A percentile compares a stretch with the other conserved stretches of the same genome.
Evolutionary conservation across 2,797 vertebrate genomes (phyloP).

Genomic region (Hippoglossus hippoglossus): DNA sequence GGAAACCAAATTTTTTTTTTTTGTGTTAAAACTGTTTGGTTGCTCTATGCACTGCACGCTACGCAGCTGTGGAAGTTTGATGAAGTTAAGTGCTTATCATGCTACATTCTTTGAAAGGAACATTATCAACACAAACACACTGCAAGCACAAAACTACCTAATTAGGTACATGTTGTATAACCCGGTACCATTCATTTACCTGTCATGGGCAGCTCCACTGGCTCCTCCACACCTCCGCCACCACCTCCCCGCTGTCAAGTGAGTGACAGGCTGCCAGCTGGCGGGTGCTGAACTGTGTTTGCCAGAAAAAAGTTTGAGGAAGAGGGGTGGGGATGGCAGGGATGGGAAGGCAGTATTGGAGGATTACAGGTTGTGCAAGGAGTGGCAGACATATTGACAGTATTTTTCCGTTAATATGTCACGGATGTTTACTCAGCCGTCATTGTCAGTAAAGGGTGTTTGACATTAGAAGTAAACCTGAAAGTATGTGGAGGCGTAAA

Average conservation of each 20-base stretch:
- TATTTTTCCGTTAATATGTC: conserved; percentile 43
- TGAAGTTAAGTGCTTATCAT: conserved; percentile 48
- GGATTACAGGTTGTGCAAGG: conserved; percentile 44
- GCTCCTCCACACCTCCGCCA: conserved; percentile 32
- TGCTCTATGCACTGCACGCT: neutral
- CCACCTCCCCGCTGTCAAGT: conserved; percentile 52
- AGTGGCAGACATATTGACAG: conserved; percentile 43
- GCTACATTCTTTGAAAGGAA: conserved; percentile 30
- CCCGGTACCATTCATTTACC: conserved; percentile 66
- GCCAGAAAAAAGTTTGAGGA: conserved; percentile 51
- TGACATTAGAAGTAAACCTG: conserved; percentile 27
- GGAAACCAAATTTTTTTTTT: neutral
- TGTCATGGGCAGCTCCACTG: conserved; percentile 52
- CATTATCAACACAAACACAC: conserved; percentile 41
- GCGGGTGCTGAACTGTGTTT: conserved; percentile 53
- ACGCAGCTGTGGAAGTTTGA: conserved; percentile 9
- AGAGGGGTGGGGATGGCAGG: conserved; percentile 25
- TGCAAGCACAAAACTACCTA: conserved; percentile 47
- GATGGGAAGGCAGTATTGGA: conserved; percentile 24
- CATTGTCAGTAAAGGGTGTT: conserved; percentile 19
- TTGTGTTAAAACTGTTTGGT: neutral
- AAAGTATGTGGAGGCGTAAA: conserved; percentile 1
- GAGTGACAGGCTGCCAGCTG: conserved; percentile 64
- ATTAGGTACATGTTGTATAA: conserved; percentile 59
- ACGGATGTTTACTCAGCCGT: conserved; percentile 50